Evolutionary conservation across 2,113 vertebrate species (phyloP).

Genomic region (Todiramphus chloris): DNA sequence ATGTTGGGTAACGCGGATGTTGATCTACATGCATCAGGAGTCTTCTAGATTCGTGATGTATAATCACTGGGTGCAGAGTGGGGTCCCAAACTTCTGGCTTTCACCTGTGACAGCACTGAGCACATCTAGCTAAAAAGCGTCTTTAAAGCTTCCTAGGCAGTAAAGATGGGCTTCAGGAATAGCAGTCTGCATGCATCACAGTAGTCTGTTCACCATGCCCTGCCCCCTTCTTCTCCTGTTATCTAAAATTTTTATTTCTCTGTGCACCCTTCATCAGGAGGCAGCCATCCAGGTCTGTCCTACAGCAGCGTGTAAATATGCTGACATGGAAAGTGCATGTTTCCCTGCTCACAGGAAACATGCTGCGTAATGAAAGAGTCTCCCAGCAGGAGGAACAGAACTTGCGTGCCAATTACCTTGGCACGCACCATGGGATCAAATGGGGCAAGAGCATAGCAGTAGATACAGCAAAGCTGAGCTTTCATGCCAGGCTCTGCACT

Average conservation of each 20-base stretch:
- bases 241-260: not conserved
- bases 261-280: not conserved
- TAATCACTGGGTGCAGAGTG: accelerated
- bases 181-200: not conserved
- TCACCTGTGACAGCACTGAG: not conserved
- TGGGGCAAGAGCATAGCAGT: not conserved
- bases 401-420: not conserved
- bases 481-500: not conserved
- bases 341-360: not conserved
- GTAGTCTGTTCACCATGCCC: not conserved
- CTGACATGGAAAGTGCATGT: not conserved
- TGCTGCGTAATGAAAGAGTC: not conserved
- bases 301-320: not conserved
- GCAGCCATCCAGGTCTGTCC: not conserved
- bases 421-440: not conserved
- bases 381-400: not conserved
- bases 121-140: not conserved
- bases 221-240: not conserved
- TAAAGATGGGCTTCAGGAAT: not conserved
- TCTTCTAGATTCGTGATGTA: not conserved
- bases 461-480: not conserved
- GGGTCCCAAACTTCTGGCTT: not conserved
- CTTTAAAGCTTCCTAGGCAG: not conserved
- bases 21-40: not conserved
- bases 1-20: accelerated